Percentiles rank a stretch among this genome's conserved stretches.
phyloP scores from a whole-genome alignment of 2,888 invertebrate species.

The Eremobia ochroleuca region DNA sequence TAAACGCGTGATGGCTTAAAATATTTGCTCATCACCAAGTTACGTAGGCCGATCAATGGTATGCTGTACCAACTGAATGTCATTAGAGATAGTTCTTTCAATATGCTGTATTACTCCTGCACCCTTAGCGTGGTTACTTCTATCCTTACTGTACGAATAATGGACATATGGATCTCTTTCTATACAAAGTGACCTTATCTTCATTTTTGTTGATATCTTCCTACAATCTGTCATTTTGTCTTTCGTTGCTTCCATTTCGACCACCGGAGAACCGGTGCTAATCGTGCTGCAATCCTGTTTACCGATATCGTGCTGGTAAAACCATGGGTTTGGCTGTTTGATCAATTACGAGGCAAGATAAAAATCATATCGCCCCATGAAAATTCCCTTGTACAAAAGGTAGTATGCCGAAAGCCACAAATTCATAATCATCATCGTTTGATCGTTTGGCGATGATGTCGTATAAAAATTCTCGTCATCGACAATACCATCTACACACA shows the following conservation, averaged over 20 bases:
- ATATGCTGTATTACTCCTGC: background rate
- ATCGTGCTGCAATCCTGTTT: background rate
- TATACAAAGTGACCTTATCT: background rate
- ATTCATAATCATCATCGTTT: too few relatives aligned
- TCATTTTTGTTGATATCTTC: background rate
- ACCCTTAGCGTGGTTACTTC: background rate
- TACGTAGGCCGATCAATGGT: background rate
- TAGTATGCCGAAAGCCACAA: background rate
- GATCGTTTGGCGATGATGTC: too few relatives aligned
- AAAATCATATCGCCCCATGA: background rate
- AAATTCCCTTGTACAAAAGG: background rate
- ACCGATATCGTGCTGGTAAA: background rate
- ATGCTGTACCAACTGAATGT: background rate
- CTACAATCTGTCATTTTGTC: background rate
- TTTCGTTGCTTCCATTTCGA: background rate
- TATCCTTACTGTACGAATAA: background rate
- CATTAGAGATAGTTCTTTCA: background rate
- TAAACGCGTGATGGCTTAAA: conserved; percentile 2
- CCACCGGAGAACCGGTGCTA: background rate
- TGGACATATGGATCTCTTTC: background rate
- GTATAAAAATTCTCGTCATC: background rate
- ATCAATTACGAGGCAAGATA: background rate
- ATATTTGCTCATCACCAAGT: background rate
- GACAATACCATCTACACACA: background rate
- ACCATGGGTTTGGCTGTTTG: background rate